Percentiles rank a stretch among this genome's conserved stretches.
Conservation (phyloP, 2,797 vertebrate species). For the Atherinosoma microstoma region DNA sequence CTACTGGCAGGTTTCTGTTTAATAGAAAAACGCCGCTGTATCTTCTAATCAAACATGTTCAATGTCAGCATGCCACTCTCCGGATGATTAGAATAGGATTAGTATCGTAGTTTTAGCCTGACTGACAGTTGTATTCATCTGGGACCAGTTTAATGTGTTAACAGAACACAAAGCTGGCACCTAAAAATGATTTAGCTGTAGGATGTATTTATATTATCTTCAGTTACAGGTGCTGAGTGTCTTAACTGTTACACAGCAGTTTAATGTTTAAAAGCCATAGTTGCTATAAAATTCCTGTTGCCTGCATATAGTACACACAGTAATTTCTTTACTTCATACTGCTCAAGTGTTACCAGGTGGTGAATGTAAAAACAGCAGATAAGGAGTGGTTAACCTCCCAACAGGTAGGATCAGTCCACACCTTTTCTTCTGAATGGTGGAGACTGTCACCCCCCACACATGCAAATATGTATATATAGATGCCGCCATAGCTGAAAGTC, state of each 20-base stretch:
- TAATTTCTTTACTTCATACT: neutral
- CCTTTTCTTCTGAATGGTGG: constrained; percentile 8
- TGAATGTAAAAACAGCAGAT: neutral
- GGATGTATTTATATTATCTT: neutral
- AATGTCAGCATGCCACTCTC: too few species aligned
- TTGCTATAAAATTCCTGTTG: neutral
- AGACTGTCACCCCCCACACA: constrained; percentile 43
- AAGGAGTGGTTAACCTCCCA: constrained; percentile 42
- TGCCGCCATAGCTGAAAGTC: constrained; percentile 16
- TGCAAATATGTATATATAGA: constrained; percentile 38
- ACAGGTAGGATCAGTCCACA: constrained; percentile 14
- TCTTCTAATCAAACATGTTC: neutral
- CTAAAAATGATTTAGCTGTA: neutral
- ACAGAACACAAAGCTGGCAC: neutral
- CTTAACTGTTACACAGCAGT: neutral
- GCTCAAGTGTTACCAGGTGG: neutral
- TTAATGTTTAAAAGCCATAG: neutral
- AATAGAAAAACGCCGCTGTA: neutral
- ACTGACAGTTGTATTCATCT: constrained; percentile 14
- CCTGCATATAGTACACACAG: neutral
- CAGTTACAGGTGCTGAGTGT: neutral
- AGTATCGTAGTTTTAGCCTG: neutral
- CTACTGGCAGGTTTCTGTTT: neutral
- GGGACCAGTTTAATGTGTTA: neutral
- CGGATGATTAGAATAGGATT: too few species aligned